Evolutionary conservation across 2,888 invertebrate species (phyloP).

Genomic region (Brachyopa scutellaris): DNA sequence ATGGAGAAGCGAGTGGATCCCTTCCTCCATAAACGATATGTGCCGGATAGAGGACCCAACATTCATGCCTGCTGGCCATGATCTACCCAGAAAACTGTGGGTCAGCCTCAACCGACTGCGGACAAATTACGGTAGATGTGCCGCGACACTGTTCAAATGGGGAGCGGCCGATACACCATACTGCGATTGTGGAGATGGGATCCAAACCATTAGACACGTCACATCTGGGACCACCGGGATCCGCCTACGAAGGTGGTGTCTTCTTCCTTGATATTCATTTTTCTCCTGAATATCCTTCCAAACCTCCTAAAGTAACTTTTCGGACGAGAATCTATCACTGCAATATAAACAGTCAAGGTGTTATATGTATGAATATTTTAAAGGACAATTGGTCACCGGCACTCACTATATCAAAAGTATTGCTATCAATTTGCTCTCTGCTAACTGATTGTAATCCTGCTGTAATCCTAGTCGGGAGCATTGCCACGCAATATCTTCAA

Average conservation of each 20-base stretch:
- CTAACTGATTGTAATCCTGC: conserved; percentile 99
- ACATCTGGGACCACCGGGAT: conserved; percentile 97
- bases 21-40: too few relatives aligned
- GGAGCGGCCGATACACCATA: too few relatives aligned
- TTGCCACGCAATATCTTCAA: conserved; percentile 98
- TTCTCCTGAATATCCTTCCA: conserved; percentile 98
- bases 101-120: too few relatives aligned
- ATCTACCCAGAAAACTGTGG: too few relatives aligned
- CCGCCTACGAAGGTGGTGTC: conserved; percentile 98
- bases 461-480: conserved; percentile 97
- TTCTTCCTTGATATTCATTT: conserved; percentile 99
- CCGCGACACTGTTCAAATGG: too few relatives aligned
- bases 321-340: conserved; percentile 99
- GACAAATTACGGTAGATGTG: too few relatives aligned
- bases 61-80: too few relatives aligned
- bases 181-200: too few relatives aligned
- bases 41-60: too few relatives aligned
- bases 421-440: conserved; percentile 98
- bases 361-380: conserved; percentile 98
- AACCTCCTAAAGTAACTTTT: conserved; percentile 98
- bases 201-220: too few relatives aligned
- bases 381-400: conserved; percentile 99
- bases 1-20: too few relatives aligned
- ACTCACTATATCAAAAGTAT: conserved; percentile 97
- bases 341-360: conserved; percentile 99